phyloP scores from a whole-genome alignment of 1,140 invertebrate genomes.

The Drepana arcuata region DNA sequence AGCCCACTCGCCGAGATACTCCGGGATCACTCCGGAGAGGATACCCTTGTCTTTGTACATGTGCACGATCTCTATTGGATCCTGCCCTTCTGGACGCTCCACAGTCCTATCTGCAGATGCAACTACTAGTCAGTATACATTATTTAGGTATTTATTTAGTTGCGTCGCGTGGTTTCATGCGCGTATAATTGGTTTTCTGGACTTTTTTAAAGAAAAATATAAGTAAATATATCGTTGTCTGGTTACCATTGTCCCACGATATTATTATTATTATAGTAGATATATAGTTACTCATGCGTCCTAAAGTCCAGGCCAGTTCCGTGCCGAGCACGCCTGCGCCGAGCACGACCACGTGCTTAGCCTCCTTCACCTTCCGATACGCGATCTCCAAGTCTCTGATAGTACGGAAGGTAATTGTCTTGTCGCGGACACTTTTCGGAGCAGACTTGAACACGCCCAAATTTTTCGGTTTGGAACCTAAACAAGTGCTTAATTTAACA shows the following conservation, averaged over 20 bases:
- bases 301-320: not conserved
- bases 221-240: too few relatives aligned
- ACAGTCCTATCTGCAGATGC: conserved; percentile 28
- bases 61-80: conserved; percentile 33
- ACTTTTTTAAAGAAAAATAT: too few relatives aligned
- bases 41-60: conserved; percentile 48
- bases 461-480: conserved; percentile 40
- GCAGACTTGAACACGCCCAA: conserved; percentile 38
- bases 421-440: conserved; percentile 35
- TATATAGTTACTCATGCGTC: not conserved
- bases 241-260: too few relatives aligned
- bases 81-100: conserved; percentile 19
- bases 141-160: too few relatives aligned
- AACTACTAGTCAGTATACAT: too few relatives aligned
- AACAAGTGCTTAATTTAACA: too few relatives aligned
- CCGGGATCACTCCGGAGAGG: conserved; percentile 34
- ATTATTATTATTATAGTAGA: too few relatives aligned
- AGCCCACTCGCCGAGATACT: conserved; percentile 55
- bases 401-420: conserved; percentile 30
- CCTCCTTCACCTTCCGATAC: not conserved
- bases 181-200: too few relatives aligned
- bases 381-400: conserved; percentile 10
- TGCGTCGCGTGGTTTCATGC: too few relatives aligned
- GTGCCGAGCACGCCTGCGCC: not conserved
- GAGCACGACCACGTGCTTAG: not conserved